Evolutionary conservation across 2,113 vertebrate species (phyloP).

Genomic region (Hydropotes inermis): DNA sequence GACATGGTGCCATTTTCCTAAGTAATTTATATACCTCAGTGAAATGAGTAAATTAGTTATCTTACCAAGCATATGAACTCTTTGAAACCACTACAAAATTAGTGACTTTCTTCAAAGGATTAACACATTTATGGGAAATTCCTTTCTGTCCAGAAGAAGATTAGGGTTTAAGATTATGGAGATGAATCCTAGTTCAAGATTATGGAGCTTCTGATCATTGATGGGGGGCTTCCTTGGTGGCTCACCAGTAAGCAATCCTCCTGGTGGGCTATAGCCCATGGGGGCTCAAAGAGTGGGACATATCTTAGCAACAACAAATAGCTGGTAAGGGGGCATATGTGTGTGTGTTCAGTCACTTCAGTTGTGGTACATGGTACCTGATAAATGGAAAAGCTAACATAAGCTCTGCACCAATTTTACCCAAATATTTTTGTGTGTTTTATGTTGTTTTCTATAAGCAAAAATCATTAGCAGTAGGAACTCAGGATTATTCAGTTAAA

Average conservation of each 20-base stretch:
- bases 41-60: neutral
- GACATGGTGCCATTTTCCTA: neutral
- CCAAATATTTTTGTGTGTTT: neutral
- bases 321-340: neutral
- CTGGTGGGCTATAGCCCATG: neutral
- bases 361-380: neutral
- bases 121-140: neutral
- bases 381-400: neutral
- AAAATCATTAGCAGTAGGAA: neutral
- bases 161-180: neutral
- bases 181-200: neutral
- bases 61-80: neutral
- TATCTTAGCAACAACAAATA: neutral
- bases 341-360: neutral
- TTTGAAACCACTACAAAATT: neutral
- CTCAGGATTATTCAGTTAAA: neutral
- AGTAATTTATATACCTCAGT: neutral
- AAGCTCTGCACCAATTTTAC: neutral
- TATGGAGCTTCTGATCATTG: neutral
- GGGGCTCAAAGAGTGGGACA: neutral
- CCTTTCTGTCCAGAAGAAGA: neutral
- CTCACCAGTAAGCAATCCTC: neutral
- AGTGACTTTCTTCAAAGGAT: neutral
- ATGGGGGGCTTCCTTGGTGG: neutral
- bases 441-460: neutral